Evolutionary conservation across 2,113 vertebrate genomes (phyloP).

Genomic region (Budorcas taxicolor): DNA sequence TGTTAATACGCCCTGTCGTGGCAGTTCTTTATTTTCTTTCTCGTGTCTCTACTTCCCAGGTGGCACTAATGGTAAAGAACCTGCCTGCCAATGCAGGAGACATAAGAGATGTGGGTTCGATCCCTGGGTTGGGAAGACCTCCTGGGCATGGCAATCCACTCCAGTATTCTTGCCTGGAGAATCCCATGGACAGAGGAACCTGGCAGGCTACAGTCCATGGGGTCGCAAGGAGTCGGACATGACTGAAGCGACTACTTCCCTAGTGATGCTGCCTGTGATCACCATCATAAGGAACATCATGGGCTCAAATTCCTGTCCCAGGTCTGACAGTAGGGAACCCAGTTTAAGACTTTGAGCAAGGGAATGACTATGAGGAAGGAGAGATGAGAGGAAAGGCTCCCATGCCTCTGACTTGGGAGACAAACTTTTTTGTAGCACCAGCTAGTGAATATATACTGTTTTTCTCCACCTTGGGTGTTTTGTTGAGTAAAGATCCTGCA

Average conservation of each 20-base stretch:
- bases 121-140: background rate
- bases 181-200: background rate
- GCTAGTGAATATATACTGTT: background rate
- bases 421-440: background rate
- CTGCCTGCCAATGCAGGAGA: background rate
- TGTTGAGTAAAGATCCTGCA: background rate
- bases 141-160: background rate
- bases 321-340: background rate
- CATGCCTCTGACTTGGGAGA: background rate
- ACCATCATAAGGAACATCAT: background rate
- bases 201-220: background rate
- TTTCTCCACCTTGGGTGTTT: background rate
- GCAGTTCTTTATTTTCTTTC: background rate
- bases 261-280: background rate
- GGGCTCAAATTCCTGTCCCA: background rate
- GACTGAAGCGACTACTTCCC: background rate
- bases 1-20: background rate
- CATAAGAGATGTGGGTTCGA: background rate
- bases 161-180: background rate
- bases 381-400: background rate
- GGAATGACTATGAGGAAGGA: background rate
- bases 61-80: background rate
- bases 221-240: background rate
- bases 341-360: background rate
- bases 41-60: background rate